Base-by-base conservation (phyloP, 53 echinoderm and acorn worm genomes). In the Patiria pectinifera region DNA sequence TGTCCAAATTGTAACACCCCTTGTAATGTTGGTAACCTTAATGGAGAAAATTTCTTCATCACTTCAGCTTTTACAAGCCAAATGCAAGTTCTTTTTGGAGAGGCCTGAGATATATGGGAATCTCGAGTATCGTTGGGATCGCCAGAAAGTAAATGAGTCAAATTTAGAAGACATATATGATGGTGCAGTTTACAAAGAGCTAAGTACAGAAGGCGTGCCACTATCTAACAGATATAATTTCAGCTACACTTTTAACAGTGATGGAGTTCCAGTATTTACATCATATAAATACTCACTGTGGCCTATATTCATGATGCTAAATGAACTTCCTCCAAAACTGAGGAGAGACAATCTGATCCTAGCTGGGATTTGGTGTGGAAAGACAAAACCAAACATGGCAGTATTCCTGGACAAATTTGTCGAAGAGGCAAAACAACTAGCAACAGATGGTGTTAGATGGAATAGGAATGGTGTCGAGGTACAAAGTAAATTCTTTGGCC, bases 291-390 rank as follows among this genome's bases (percentile, higher is more conserved):
- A 46, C 43, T 85, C 94, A 11, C 71, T 94, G 11, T 94, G 94
- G 94, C 94, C 94, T 24, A 92, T 92, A 12, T 94, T 45, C 69
- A 0, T 91, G 1, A 94, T 94, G 92, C 21, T 94, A 0, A 94
- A 94, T 76, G 94, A 92, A 62, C 69, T 94, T 14, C 94, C 94
- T 21, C 91, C 91, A 45, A 94, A 91, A 71, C 12, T 91, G 4
- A 83, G 87, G 21, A 82, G 59, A 69, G 62, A 83, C 3, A 92
- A 94, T 87, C 79, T 94, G 14, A 59, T 94, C 4, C 25, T 91
- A 0, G 92, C 94, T 45, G 94, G 94, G 25, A n/a, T 94, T 48
- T 93, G 93, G 95, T 92, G 77, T 89, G 95, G 92, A 3, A 92
- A 92, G 24, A 22, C 62, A 11, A 85, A 94, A 62, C 92, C 92